Evolutionary conservation across 2,113 vertebrate genomes (phyloP), one percentile per base, ranked within the genome.

Genomic region (Campylomormyrus tamandua): DNA sequence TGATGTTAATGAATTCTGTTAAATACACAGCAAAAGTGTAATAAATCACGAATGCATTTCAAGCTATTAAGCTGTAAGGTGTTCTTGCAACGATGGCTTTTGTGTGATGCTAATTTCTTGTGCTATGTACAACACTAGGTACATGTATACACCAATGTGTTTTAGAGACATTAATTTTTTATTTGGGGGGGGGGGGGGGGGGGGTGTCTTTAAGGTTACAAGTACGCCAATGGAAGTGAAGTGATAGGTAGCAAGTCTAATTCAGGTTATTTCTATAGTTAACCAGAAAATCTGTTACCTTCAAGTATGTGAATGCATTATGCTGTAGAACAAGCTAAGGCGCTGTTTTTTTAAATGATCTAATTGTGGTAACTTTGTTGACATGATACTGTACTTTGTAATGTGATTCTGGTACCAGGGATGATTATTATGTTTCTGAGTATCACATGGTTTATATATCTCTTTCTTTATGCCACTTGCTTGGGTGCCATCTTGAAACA

Each of bases 331-430:
- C 15, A 58, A 89, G 49, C 17, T 53, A 89, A 89, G 42, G 50
- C 13, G 88, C 27, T 9, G 53, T 89, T 87, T 89, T 56, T 89
- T 66, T 46, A 83, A 89, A 80, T 45, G 42, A 24, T 50, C 10
- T 24, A 9, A 89, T 77, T 42, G 45, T 53, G 88, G 48, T 52
- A 89, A 50, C 50, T 56, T 83, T 42, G 50, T 80, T 53, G 19
- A 89, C 35, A 89, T 58, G n/a, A 8, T 21, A 35, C 19, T 39
- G 27, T 80, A 77, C 50, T 35, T 83, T 74, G 66, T 87, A 87
- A 31, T 53, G 50, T 87, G 13, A 52, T 87, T 87, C 56, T 87
- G 50, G 85, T 31, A 35, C 35, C 50, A 56, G 85, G 49, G 50
- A 53, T 31, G 15, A 87, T 35, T 87, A 21, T 87, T 21, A 27